A percentile compares a stretch with the other conserved stretches of the same genome.
phyloP scores from a whole-genome alignment of 2,888 invertebrate species.

The Hermaeophaga mercurialis region DNA sequence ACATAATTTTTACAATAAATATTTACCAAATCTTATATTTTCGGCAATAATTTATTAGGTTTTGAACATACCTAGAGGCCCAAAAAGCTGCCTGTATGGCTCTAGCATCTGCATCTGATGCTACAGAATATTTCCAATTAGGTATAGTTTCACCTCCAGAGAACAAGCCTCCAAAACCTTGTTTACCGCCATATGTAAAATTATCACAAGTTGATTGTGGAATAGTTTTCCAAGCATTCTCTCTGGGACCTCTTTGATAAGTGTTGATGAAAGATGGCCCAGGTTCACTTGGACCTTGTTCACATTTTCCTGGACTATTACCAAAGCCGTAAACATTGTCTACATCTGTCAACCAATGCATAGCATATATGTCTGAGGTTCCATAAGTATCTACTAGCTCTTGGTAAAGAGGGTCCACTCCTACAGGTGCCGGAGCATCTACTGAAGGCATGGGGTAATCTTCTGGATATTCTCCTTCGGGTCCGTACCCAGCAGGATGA shows the following conservation, averaged over 20 bases:
- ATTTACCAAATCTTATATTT: too few species aligned
- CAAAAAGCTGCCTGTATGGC: conserved; percentile 40
- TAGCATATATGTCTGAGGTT: conserved; percentile 32
- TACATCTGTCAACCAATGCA: conserved; percentile 41
- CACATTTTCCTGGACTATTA: conserved; percentile 34
- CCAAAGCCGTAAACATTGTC: conserved; percentile 41
- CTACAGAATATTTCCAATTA: conserved; percentile 37
- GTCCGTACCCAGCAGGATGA: conserved; percentile 25
- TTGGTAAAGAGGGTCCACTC: conserved; percentile 38
- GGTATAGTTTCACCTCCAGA: conserved; percentile 11
- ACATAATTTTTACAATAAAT: background rate
- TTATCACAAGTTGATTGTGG: conserved; percentile 39
- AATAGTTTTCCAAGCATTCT: conserved; percentile 32
- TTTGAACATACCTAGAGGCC: conserved; percentile 28
- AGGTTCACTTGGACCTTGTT: conserved; percentile 31
- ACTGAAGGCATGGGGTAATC: conserved; percentile 25
- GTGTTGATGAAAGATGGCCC: conserved; percentile 39
- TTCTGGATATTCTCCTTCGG: conserved; percentile 25
- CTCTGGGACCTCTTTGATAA: conserved; percentile 34
- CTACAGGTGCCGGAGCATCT: conserved; percentile 30
- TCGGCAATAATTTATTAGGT: too few species aligned
- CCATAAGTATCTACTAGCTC: conserved; percentile 37
- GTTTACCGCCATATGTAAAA: conserved; percentile 35
- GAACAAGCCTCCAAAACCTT: conserved; percentile 32
- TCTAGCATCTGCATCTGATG: conserved; percentile 41